Evolutionary conservation across 2,888 invertebrate genomes (phyloP), one percentile per base, ranked within the genome.

Genomic region (Perizoma affinitatum): DNA sequence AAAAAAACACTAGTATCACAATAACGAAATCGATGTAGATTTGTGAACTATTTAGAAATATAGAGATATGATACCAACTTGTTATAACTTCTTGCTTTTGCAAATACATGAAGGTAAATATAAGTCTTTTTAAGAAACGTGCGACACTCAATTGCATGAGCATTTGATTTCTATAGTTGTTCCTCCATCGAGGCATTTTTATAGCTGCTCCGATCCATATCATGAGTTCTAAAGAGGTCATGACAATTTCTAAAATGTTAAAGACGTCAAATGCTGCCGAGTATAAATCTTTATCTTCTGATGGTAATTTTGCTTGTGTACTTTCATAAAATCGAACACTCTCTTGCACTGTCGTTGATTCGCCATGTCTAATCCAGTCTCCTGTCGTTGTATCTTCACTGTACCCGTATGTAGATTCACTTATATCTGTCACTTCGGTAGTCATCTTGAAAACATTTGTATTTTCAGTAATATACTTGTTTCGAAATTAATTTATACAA

Each of bases 161-260:
- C 88, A 91, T 88, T 78, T 90, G 90, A 67, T 90, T 91, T 67
- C 90, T 86, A 65, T 88, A 90, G 68, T 91, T 91, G 67, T 74
- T 84, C 65, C 85, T 82, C 90, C 90, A 90, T n/a, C 83, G 76
- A 34, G 76, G 75, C 69, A 88, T 80, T 63, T 82, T 86, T n/a
- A 80, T 72, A 75, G 83, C 86, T 76, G 89, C 87, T 47, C 75
- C 56, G 22, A 83, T 70, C 69, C 86, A 83, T 71, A 90, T 71
- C 38, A 80, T 67, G 70, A 89, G 73, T 67, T 90, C 89, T 61
- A 87, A 50, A 61, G 86, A 75, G 64, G 86, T 87, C 88, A 91
- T 87, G 33, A 87, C 70, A 54, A 89, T 84, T 81, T 89, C 88
- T 56, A 82, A 70, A 61, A 86, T 73, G 61, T 84, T 81, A 68